Conservation (phyloP, 2,888 invertebrate species). For the Thymelicus acteon region DNA sequence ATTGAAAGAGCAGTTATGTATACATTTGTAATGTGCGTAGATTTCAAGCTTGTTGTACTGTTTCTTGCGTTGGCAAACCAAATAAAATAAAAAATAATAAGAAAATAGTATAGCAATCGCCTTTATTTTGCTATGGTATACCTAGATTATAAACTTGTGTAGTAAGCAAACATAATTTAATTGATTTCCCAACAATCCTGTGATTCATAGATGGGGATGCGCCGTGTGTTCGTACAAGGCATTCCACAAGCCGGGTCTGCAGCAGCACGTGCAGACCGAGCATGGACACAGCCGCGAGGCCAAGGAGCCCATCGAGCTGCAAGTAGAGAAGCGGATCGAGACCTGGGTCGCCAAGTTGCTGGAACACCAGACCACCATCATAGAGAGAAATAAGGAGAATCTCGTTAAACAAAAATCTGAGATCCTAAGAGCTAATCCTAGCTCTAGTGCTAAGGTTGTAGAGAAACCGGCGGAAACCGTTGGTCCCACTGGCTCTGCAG, state of each 20-base stretch:
- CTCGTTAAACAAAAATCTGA: constrained; percentile 55
- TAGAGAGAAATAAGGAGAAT: constrained; percentile 57
- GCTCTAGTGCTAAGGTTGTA: constrained; percentile 11
- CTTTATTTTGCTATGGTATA: too few relatives aligned
- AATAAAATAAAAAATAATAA: too few relatives aligned
- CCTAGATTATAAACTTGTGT: too few relatives aligned
- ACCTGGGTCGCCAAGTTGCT: constrained; percentile 77
- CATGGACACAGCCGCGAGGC: constrained; percentile 62
- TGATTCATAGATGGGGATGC: constrained; percentile 80
- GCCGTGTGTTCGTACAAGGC: constrained; percentile 84
- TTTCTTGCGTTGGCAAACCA: too few relatives aligned
- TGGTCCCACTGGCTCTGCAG: not conserved
- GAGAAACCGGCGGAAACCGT: constrained; percentile 7
- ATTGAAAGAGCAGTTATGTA: too few relatives aligned
- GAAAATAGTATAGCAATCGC: too few relatives aligned
- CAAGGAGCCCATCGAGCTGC: constrained; percentile 61
- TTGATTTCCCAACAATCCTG: not conserved
- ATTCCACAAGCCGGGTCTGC: constrained; percentile 81
- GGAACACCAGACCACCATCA: constrained; percentile 61
- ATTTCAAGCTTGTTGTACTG: too few relatives aligned
- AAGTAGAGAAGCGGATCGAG: constrained; percentile 75
- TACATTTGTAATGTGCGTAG: too few relatives aligned
- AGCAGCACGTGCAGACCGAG: constrained; percentile 80
- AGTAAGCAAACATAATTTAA: too few relatives aligned
- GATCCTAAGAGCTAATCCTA: constrained; percentile 46